Evolutionary conservation across 2,113 vertebrate genomes (phyloP), one percentile per base, ranked within the genome.

Genomic region (Apistogramma diplotaenia): DNA sequence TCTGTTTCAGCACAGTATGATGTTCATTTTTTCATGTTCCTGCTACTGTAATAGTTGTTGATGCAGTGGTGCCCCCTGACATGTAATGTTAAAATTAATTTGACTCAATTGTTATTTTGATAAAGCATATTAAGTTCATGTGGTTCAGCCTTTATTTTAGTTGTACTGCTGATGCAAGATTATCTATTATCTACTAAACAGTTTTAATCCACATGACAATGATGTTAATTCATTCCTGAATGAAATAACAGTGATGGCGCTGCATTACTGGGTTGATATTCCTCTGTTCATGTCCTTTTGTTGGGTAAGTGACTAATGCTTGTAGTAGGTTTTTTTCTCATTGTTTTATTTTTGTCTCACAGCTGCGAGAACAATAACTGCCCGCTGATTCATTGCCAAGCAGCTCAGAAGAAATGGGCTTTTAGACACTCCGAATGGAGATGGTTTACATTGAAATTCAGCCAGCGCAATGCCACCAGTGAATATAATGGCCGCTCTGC

Each of bases 371-470:
- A 37, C 3, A 40, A 40, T 27, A 51, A 55, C 60, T 85, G 81
- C 76, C 83, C 53, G 49, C 49, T 84, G 71, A 85, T 79, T 83
- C 79, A 74, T 51, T 84, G 29, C 80, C 21, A 59, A 75, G 76
- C 61, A 62, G 60, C 84, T 67, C 65, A 74, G 43, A 85, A 65
- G 33, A 88, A 84, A 72, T 80, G 27, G 78, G 79, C 60, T 78
- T 58, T 62, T 72, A 74, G 76, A 85, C 33, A 43, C 78, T 86
- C 82, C 65, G 81, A 89, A 90, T 78, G 79, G 79, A 85, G 84
- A 85, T 76, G 56, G 58, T 43, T 82, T 78, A 59, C 65, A 89
- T 81, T 90, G 81, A 92, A 87, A 88, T 92, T 84, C 76, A 90
- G 86, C 79, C 89, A 76, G 76, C 91, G 78, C 84, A 77, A 79